phyloP scores from a whole-genome alignment of 2,113 vertebrate species.

The Vidua chalybeata region DNA sequence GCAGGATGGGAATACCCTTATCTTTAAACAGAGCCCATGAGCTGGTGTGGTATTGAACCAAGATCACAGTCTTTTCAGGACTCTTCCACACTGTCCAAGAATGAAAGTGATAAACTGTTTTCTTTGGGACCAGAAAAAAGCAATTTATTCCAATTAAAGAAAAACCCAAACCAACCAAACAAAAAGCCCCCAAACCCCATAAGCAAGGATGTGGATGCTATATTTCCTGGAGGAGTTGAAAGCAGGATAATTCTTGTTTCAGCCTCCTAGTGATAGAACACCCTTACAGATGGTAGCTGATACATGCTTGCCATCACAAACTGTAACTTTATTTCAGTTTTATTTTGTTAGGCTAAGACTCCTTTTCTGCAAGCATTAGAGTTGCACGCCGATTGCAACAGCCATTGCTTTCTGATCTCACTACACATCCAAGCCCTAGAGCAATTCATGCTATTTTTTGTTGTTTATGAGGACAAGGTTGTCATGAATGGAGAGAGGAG shows the following conservation, averaged over 20 bases:
- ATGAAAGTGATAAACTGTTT: background rate
- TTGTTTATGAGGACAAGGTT: background rate
- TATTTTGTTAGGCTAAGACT: background rate
- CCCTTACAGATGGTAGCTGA: background rate
- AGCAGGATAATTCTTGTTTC: background rate
- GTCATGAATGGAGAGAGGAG: background rate
- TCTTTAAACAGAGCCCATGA: background rate
- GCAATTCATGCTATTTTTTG: background rate
- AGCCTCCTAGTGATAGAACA: background rate
- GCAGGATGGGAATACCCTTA: background rate
- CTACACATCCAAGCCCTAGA: background rate
- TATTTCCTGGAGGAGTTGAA: background rate
- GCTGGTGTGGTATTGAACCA: background rate
- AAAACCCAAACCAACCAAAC: background rate
- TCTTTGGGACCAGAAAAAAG: background rate
- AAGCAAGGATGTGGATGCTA: background rate
- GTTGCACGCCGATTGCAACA: rapidly evolving
- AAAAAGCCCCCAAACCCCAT: background rate
- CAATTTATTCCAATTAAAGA: background rate
- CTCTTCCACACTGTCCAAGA: background rate
- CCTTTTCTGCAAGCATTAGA: background rate
- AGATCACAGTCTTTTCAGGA: background rate
- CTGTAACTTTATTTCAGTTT: background rate
- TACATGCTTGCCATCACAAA: background rate
- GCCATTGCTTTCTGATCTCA: background rate